These are phyloP conservation scores for Hetaerina americana DNA, from an alignment of 1,140 invertebrate genomes.

Conservation along the genomic window DNA sequence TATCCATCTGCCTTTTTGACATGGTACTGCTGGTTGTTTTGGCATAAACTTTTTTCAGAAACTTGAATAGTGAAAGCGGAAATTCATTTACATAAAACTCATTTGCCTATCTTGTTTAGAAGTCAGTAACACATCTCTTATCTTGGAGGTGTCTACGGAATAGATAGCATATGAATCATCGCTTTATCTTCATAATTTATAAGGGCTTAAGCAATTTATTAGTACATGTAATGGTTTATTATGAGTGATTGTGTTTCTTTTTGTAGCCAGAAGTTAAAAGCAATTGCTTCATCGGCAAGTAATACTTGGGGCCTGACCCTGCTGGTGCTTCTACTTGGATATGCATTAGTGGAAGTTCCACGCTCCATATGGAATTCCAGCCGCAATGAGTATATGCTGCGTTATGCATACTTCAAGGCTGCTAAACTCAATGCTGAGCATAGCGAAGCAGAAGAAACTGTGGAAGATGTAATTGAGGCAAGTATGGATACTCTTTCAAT, in stretches of 20 bases:
- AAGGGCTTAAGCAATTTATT: no score
- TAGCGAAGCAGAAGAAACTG: conserved; percentile 88
- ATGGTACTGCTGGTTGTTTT: no score
- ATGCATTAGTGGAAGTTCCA: conserved; percentile 93
- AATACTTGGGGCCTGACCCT: conserved; percentile 99
- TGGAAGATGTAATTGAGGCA: conserved; percentile 91
- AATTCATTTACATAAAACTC: no score
- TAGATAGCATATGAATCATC: no score
- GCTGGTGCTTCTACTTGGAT: conserved; percentile 85
- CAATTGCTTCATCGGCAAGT: conserved; percentile 94
- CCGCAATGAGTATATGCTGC: conserved; percentile 65
- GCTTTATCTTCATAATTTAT: no score
- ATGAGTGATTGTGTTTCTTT: conserved; percentile 10
- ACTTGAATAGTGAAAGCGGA: no score
- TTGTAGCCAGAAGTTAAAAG: conserved; percentile 75
- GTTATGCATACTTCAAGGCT: conserved; percentile 88
- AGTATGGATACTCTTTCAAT: conserved; percentile 19
- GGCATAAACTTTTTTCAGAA: no score
- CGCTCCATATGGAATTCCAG: conserved; percentile 75
- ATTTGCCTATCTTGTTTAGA: no score
- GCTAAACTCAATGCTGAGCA: conserved; percentile 96
- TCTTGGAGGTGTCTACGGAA: no score
- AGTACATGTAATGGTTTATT: no score
- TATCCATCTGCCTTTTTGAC: no score
- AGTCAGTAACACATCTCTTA: no score